A percentile compares a stretch with the other conserved stretches of the same genome.
phyloP scores from a whole-genome alignment of 1,140 invertebrate genomes.

The Andricus grossulariae region DNA sequence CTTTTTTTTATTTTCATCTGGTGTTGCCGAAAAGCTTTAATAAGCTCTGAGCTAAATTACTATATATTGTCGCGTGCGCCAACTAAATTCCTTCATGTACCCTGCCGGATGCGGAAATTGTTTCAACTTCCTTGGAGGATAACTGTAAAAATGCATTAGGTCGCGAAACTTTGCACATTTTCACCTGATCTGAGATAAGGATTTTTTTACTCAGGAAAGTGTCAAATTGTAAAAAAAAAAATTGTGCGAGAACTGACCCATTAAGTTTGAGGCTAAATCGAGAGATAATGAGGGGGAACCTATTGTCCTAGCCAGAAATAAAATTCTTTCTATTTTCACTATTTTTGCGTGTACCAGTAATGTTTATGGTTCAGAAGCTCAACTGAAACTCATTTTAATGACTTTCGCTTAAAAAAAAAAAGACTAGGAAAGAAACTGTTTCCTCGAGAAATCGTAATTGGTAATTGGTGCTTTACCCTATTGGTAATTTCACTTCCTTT shows the following conservation, averaged over 20 bases:
- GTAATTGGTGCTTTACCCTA: too few relatives aligned
- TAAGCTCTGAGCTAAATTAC: constrained; percentile 7
- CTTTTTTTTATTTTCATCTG: neutral
- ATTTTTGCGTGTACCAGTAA: too few relatives aligned
- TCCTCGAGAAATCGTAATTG: too few relatives aligned
- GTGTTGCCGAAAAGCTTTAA: neutral
- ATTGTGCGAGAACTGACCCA: neutral
- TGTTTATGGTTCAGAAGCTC: too few relatives aligned
- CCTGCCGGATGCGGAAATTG: neutral
- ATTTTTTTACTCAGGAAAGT: neutral
- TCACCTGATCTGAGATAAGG: neutral
- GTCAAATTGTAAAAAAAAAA: neutral
- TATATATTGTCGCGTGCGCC: neutral
- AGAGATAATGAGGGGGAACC: too few relatives aligned
- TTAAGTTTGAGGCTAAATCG: too few relatives aligned
- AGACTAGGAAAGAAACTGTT: too few relatives aligned
- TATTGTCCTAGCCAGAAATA: too few relatives aligned
- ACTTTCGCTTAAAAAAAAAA: too few relatives aligned
- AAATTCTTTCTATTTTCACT: too few relatives aligned
- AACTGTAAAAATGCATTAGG: neutral
- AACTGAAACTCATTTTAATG: too few relatives aligned
- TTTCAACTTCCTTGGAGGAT: neutral
- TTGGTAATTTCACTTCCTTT: too few relatives aligned
- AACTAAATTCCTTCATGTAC: neutral
- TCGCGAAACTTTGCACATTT: neutral